Evolutionary conservation across 1,140 invertebrate genomes (phyloP), one percentile per base, ranked within the genome.

Genomic region (Brachionus asplanchnoidis): DNA sequence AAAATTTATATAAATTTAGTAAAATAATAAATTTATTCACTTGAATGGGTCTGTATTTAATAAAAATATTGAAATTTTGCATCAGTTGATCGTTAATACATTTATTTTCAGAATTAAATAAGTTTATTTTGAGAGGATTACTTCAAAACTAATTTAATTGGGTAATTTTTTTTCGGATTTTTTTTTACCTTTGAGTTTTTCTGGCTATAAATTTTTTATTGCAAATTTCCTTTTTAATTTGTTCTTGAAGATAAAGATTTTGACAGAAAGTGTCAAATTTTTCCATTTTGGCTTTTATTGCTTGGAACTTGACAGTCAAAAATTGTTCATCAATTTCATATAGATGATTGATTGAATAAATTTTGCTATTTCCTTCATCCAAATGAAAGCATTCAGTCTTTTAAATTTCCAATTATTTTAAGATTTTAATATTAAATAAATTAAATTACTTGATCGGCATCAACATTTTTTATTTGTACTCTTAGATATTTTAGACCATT

Each of bases 241-340:
- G 14, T 50, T 77, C 73, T n/a, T 77, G 7, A 26, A 77, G 73
- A 77, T 50, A 77, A 26, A 23, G 3, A 77, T 77, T 77, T 77
- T 77, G 40, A 53, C 14, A 36, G 6, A 77, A 77, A 23, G 12
- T 50, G 11, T 77, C 73, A 26, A 77, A 46, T 20, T 28, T 17
- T 26, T 77, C 20, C 12, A 77, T 20, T 50, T 50, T 77, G 12
- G 44, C 73, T 20, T 23, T 50, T 14, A 77, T 20, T 20, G 73
- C 73, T 77, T 77, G 73, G 26, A 77, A 77, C 26, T 77, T 77
- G 11, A 77, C 73, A 36, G 42, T 23, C 17, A 77, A 46, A 77
- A 77, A 77, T 50, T 77, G 20, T 50, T 77, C 42, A 50, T 77
- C 26, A 50, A 77, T 77, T 26, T 50, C 40, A 50, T 28, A 77